Base-by-base conservation (phyloP, 2,113 vertebrate species). In the Narcine bancroftii region DNA sequence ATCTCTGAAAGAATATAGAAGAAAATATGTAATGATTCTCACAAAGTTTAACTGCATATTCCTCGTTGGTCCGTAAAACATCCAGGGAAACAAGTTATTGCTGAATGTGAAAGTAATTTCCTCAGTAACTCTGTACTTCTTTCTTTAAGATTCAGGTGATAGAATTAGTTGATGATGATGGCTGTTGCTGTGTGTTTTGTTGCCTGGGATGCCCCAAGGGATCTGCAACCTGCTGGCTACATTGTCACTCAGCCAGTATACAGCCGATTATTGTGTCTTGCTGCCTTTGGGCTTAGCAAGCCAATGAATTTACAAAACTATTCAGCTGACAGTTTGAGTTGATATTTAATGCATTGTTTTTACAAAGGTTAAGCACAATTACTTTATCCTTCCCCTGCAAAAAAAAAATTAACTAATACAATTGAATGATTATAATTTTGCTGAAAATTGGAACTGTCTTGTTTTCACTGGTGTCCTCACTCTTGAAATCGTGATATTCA, bases 241-340 rank as follows among this genome's bases (percentile, higher is more conserved):
- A 65, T 65, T 56, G 60, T 65, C 56, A 63, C 39, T 36, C 56
- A 63, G 85, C 56, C 56, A 89, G 39, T 85, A 85, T 85, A 21
- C 50, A 56, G 50, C 50, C 47, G 21, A 17, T 87, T 33, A 60
- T 15, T 2, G 85, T 17, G n/a, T 56, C 3, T 3, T 65, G 56
- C n/a, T 63, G 53, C 60, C 19, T 65, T 39, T 63, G 33, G 36
- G n/a, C 85, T 39, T 63, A 39, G 6, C 36, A n/a, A 89, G n/a
- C 85, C 85, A 89, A 63, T 65, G 60, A 56, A 89, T 89, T 65
- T 24, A n/a, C 33, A 79, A 47, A 79, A 33, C 24, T 24, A 29
- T 4, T 26, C 69, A 63, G 85, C 85, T 65, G 85, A 89, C 56
- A 89, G n/a, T 63, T 89, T 63, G n/a, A 89, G 60, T 36, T 89